Evolutionary conservation across 2,113 vertebrate species (phyloP).

Genomic region (Psittacara wagleri): DNA sequence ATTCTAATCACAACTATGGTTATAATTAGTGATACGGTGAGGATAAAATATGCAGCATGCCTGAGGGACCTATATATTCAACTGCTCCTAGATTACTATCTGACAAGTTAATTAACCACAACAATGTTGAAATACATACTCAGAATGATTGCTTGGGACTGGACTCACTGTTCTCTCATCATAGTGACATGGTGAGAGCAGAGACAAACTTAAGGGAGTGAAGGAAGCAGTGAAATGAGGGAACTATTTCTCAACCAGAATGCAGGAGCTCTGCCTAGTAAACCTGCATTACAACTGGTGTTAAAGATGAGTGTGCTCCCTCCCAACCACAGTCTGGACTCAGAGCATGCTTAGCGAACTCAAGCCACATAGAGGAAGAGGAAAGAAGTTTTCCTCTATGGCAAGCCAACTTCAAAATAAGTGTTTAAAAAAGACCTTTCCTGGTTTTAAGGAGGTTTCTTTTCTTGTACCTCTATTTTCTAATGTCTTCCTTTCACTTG

Average conservation of each 20-base stretch:
- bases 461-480: background rate
- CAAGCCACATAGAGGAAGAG: background rate
- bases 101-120: constrained; percentile 38
- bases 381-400: background rate
- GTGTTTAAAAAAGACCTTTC: background rate
- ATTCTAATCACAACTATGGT: background rate
- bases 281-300: background rate
- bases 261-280: background rate
- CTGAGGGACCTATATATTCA: background rate
- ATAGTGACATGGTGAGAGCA: background rate
- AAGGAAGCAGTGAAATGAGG: background rate
- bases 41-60: background rate
- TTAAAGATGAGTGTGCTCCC: background rate
- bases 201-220: background rate
- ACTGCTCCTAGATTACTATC: background rate
- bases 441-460: background rate
- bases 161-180: background rate
- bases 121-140: background rate
- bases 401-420: background rate
- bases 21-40: background rate
- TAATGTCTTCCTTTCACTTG: background rate
- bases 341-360: background rate
- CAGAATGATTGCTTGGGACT: background rate
- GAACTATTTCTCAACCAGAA: background rate
- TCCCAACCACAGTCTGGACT: background rate